These are phyloP conservation scores for Mustela nigripes DNA, from an alignment of 2,113 vertebrate species.

Conservation along the genomic window DNA sequence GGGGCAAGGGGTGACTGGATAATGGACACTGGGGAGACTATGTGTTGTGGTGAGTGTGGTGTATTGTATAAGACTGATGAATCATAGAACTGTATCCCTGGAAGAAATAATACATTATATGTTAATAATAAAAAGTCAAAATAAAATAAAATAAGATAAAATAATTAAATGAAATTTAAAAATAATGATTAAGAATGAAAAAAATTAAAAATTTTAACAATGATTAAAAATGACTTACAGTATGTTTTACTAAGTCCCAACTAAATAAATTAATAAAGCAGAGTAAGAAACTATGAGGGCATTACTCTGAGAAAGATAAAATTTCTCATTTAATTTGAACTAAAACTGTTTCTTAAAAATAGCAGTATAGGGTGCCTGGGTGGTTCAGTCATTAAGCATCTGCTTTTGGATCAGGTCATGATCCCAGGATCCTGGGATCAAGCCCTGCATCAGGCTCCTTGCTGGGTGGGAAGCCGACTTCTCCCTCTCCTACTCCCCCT, in stretches of 20 bases:
- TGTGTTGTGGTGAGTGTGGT: not conserved
- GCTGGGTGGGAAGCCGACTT: too few species aligned
- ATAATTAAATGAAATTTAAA: not conserved
- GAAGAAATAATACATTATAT: too few species aligned
- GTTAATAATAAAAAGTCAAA: not conserved
- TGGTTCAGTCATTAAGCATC: too few species aligned
- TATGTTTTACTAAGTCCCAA: not conserved
- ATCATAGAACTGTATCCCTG: not conserved
- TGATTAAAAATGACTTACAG: constrained; percentile 14
- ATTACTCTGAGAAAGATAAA: not conserved
- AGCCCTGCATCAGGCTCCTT: too few species aligned
- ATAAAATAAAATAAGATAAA: not conserved
- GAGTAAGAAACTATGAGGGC: not conserved
- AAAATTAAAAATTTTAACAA: not conserved
- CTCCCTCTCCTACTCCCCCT: too few species aligned
- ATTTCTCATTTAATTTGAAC: not conserved
- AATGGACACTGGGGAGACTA: not conserved
- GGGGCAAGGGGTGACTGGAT: not conserved
- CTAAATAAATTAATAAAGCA: not conserved
- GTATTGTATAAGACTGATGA: not conserved
- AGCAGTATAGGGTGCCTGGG: not conserved
- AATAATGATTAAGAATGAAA: not conserved
- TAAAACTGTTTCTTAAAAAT: not conserved
- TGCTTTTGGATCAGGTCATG: too few species aligned
- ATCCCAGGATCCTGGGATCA: too few species aligned